A percentile compares a stretch with the other conserved stretches of the same genome.
phyloP scores from a whole-genome alignment of 2,113 vertebrate species.

The Rattus rattus region DNA sequence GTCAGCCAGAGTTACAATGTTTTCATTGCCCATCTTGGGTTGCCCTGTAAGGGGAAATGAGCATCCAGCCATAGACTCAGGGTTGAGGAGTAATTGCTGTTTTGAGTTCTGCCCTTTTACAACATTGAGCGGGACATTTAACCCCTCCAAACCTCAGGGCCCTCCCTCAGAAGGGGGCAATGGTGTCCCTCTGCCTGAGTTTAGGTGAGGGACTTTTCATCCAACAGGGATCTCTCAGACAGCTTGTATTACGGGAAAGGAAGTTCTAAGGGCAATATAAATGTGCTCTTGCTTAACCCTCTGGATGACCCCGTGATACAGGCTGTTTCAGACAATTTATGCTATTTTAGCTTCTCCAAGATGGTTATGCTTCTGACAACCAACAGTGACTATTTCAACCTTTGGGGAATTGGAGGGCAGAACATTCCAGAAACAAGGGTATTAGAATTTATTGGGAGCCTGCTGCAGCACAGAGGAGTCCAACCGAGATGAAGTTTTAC shows the following conservation, averaged over 20 bases:
- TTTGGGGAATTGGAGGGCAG: not conserved
- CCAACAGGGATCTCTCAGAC: not conserved
- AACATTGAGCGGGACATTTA: not conserved
- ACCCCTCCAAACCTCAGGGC: not conserved
- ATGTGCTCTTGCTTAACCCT: not conserved
- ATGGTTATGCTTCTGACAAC: not conserved
- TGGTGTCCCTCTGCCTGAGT: not conserved
- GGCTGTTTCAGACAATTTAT: not conserved
- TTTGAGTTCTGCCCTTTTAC: not conserved
- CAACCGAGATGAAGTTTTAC: not conserved
- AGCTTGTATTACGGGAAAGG: not conserved
- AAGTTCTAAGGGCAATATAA: not conserved
- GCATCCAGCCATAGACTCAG: not conserved
- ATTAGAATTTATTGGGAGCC: not conserved
- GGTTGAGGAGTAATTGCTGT: not conserved
- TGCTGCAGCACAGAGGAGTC: not conserved
- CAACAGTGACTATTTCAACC: not conserved
- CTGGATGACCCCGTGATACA: not conserved
- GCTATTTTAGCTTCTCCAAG: slow-evolving; percentile 3
- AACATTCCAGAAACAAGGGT: not conserved
- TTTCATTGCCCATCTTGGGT: not conserved
- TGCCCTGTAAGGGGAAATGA: accelerated
- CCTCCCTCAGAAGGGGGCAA: not conserved
- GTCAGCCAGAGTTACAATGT: not conserved
- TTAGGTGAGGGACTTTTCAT: not conserved